Percentiles rank a stretch among this genome's conserved stretches.
Conservation (phyloP, 2,113 vertebrate genomes). For the Corynorhinus townsendii region DNA sequence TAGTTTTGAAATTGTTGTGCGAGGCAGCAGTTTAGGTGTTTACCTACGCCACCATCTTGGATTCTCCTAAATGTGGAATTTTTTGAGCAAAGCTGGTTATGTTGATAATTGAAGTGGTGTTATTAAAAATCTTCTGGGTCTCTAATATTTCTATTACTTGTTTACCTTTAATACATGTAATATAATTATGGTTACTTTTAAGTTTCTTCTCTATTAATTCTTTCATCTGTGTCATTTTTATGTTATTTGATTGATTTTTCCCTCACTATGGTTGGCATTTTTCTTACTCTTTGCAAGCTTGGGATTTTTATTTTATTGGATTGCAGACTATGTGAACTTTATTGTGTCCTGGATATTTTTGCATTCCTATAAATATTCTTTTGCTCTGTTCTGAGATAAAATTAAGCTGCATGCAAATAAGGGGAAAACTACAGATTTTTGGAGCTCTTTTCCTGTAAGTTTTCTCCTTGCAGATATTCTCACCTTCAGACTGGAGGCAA, state of each 20-base stretch:
- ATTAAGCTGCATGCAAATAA: neutral
- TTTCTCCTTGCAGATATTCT: neutral
- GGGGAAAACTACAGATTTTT: neutral
- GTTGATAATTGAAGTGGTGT: neutral
- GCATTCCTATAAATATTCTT: neutral
- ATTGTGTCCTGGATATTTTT: neutral
- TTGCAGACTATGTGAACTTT: neutral
- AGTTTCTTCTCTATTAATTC: neutral
- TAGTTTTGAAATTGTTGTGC: too few species aligned
- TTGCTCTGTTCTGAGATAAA: neutral
- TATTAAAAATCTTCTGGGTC: neutral
- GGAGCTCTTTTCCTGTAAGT: neutral
- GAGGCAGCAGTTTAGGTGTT: too few species aligned
- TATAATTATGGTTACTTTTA: neutral
- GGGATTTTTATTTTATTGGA: neutral
- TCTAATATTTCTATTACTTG: neutral
- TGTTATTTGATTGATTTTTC: neutral
- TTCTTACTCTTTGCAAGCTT: neutral
- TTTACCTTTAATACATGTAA: neutral
- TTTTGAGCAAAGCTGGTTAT: neutral
- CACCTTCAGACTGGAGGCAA: neutral
- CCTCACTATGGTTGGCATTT: neutral
- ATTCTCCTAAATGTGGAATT: neutral
- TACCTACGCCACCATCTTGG: too few species aligned
- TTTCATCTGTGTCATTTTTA: neutral